Conservation (phyloP, 2,113 vertebrate species). For the Alligator mississippiensis region DNA sequence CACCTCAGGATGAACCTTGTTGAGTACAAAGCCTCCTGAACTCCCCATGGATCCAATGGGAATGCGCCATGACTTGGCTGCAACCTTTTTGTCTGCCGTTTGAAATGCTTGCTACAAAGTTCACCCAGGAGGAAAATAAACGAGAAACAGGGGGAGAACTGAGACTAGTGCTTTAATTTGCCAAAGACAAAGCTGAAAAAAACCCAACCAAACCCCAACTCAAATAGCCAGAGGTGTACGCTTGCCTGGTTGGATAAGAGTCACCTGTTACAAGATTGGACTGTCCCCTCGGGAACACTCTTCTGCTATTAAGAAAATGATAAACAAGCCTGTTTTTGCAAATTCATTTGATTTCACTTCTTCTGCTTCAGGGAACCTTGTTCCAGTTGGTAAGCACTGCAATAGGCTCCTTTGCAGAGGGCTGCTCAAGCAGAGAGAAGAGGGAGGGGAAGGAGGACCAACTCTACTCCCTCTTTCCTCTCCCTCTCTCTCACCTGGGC, state of each 20-base stretch:
- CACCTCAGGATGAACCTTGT: rapidly evolving
- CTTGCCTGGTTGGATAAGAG: constrained; percentile 58
- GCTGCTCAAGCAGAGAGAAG: constrained; percentile 14
- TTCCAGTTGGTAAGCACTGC: constrained; percentile 20
- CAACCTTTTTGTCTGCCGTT: neutral
- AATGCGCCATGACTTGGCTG: neutral
- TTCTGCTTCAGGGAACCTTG: constrained; percentile 45
- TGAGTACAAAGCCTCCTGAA: neutral
- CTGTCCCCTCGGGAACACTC: constrained; percentile 35
- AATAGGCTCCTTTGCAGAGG: neutral
- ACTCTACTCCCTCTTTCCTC: constrained; percentile 8
- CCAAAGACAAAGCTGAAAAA: neutral
- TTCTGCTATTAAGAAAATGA: constrained; percentile 67
- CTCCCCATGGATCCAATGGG: neutral
- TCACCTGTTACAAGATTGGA: constrained; percentile 22
- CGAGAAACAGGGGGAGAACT: neutral
- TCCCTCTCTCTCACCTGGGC: neutral
- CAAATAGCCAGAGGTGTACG: neutral
- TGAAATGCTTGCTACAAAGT: neutral
- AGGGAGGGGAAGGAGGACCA: neutral
- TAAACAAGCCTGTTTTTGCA: constrained; percentile 58
- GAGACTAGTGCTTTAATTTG: constrained; percentile 10
- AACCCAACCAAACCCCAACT: neutral
- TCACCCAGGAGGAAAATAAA: neutral
- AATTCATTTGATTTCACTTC: constrained; percentile 57